Base-by-base conservation (phyloP, 2,113 vertebrate species). In the Falcunculus frontatus region DNA sequence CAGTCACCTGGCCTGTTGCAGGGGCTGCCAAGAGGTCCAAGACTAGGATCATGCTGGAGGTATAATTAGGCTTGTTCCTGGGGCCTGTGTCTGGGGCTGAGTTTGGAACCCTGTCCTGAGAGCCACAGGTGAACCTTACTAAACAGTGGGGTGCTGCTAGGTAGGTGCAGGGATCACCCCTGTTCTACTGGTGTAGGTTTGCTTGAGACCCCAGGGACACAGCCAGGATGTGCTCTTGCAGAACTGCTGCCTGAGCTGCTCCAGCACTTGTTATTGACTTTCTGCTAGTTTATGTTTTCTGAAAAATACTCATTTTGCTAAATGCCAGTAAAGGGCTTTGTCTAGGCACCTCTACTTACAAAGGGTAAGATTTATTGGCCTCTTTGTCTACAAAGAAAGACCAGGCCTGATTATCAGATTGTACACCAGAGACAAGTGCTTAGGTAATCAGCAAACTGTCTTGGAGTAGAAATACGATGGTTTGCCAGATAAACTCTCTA, bases 281-380 rank as follows among this genome's bases (percentile, higher is more conserved):
- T 78, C 91, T 82, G 69, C 67, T 82, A 87, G 11, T 88, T 90
- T 95, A 89, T 97, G 78, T 90, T 93, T 95, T 84, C 95, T 84
- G 64, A 85, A 88, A 97, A 98, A 96, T 88, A 95, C 59, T 94
- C 72, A 76, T 97, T 97, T 97, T 97, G 92, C 91, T 98, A 98
- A 98, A 97, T 96, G 97, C 96, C 97, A 96, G 96, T 96, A 97
- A 98, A 97, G 97, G 96, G 96, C 96, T 98, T 98, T 98, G 96
- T 96, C 56, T 96, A 81, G 96, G 90, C 95, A 98, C 97, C 96
- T 98, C 97, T 97, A 32, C 89, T 97, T 97, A 95, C 62, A 95
- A 97, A 97, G 96, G 94, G 89, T 97, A 89, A 98, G 97, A 97
- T 98, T 98, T 98, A 98, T 98, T 98, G 96, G 96, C 97, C 91